Conservation (phyloP, 2,113 vertebrate genomes). For the Recurvirostra avosetta region DNA sequence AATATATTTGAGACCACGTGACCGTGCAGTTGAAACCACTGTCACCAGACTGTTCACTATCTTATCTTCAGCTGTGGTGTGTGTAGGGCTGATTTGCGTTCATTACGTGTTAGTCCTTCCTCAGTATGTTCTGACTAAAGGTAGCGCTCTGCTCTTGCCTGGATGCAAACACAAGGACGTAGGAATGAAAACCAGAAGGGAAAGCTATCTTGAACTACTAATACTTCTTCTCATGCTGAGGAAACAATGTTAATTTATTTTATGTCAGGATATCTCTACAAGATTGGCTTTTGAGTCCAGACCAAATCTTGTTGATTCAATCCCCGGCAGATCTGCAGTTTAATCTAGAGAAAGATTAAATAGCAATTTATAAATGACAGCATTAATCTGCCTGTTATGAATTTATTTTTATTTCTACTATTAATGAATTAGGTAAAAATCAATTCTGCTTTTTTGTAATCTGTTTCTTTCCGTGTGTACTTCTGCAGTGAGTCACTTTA, state of each 20-base stretch:
- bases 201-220: not conserved
- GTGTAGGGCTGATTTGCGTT: no score
- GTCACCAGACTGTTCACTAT: not conserved
- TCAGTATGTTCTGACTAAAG: not conserved
- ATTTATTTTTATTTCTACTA: not conserved
- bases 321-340: not conserved
- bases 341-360: not conserved
- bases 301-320: not conserved
- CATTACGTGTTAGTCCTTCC: no score
- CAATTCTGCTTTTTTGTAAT: not conserved
- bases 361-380: not conserved
- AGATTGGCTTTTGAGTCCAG: not conserved
- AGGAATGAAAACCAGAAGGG: not conserved
- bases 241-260: not conserved
- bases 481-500: not conserved
- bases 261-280: not conserved
- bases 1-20: not conserved
- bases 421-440: not conserved
- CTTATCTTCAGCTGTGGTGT: accelerated
- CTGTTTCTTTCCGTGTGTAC: not conserved
- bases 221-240: not conserved
- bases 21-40: not conserved
- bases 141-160: not conserved
- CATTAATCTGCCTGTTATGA: not conserved
- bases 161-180: not conserved